A percentile compares a stretch with the other conserved stretches of the same genome.
phyloP scores from a whole-genome alignment of 2,797 vertebrate genomes.

The Macropodus opercularis region DNA sequence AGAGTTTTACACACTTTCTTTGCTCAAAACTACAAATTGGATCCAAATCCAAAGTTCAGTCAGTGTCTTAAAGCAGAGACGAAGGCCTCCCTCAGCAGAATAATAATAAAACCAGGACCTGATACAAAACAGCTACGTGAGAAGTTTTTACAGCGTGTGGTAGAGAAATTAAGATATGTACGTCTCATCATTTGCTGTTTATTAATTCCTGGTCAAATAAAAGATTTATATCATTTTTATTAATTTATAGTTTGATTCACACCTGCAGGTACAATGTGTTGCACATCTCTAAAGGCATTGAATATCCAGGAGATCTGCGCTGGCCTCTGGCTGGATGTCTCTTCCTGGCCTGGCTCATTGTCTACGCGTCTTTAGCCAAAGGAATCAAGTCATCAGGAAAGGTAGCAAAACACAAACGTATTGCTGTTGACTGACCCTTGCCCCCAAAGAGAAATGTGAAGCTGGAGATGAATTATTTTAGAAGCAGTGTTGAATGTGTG shows the following conservation, averaged over 20 bases:
- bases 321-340: constrained; percentile 93
- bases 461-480: not conserved
- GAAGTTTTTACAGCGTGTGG: not conserved
- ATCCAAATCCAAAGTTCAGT: not conserved
- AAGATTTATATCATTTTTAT: too few species aligned
- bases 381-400: constrained; percentile 99
- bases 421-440: not conserved
- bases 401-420: constrained; percentile 71
- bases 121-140: too few species aligned
- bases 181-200: not conserved
- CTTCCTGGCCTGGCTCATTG: constrained; percentile 94
- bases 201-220: too few species aligned
- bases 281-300: constrained; percentile 98
- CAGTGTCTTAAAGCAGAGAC: not conserved
- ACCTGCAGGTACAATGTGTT: constrained; percentile 92
- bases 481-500: too few species aligned
- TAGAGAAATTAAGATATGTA: not conserved
- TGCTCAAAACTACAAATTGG: not conserved
- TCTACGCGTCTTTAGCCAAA: constrained; percentile 95
- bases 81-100: not conserved
- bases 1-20: not conserved
- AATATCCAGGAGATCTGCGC: constrained; percentile 94
- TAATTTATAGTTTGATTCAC: constrained; percentile 6
- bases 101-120: not conserved
- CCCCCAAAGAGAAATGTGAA: not conserved